phyloP scores from a whole-genome alignment of 2,888 invertebrate species.

The Diaperis boleti region DNA sequence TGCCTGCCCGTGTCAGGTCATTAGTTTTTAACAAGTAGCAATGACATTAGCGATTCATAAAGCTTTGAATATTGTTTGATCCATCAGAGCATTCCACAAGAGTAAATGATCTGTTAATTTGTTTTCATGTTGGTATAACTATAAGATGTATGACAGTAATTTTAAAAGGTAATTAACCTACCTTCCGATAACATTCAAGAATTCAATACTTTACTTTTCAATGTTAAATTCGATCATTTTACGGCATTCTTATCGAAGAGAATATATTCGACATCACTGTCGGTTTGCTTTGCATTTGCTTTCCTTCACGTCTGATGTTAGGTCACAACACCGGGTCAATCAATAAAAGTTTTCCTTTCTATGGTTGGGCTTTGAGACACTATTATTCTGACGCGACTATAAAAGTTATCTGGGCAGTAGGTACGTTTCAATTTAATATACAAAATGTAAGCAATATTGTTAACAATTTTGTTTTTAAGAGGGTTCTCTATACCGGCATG shows the following conservation, averaged over 20 bases:
- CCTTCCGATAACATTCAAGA: too few species aligned
- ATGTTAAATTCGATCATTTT: conserved; percentile 1
- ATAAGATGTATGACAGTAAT: too few species aligned
- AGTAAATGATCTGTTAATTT: too few species aligned
- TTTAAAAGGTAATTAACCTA: too few species aligned
- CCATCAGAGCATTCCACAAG: not conserved
- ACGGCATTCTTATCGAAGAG: conserved; percentile 17
- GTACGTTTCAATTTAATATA: not conserved
- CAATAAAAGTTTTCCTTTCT: conserved; percentile 35
- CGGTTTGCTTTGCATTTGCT: conserved; percentile 24
- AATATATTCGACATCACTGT: conserved; percentile 25
- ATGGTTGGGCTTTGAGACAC: conserved; percentile 11
- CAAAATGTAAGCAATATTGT: too few species aligned
- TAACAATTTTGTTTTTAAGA: too few species aligned
- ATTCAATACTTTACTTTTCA: too few species aligned
- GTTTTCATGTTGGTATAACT: too few species aligned
- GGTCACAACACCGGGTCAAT: conserved; percentile 32
- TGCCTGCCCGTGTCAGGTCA: not conserved
- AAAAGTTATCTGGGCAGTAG: conserved; percentile 14
- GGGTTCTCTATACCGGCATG: too few species aligned
- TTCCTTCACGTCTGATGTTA: conserved; percentile 20
- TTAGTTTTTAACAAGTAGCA: not conserved
- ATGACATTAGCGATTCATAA: not conserved
- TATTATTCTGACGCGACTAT: conserved; percentile 9
- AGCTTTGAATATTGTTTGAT: not conserved